A percentile compares a stretch with the other conserved stretches of the same genome.
phyloP scores from a whole-genome alignment of 2,888 invertebrate genomes.

The Machimus rusticus region DNA sequence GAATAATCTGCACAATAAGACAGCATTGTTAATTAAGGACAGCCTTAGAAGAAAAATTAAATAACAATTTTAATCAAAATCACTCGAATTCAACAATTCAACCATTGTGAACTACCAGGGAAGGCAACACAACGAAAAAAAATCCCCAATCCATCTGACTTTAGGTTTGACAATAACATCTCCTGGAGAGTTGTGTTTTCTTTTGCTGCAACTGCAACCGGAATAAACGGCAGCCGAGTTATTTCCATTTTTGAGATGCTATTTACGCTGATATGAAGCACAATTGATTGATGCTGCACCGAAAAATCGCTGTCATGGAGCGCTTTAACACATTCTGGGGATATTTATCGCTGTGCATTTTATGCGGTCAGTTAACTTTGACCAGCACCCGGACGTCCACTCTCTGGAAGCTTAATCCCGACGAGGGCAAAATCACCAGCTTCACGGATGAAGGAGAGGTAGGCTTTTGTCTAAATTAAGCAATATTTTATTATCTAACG shows the following conservation, averaged over 20 bases:
- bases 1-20: too few species aligned
- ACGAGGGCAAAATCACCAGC: conserved; percentile 75
- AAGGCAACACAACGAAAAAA: background rate
- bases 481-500: conserved; percentile 49
- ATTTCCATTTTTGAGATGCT: background rate
- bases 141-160: background rate
- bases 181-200: background rate
- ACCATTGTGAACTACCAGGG: background rate
- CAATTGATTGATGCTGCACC: background rate
- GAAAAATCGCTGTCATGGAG: conserved; percentile 5
- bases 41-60: too few species aligned
- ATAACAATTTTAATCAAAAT: too few species aligned
- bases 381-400: conserved; percentile 84
- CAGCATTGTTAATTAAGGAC: too few species aligned
- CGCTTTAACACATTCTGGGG: conserved; percentile 50
- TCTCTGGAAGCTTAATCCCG: conserved; percentile 81
- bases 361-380: conserved; percentile 57
- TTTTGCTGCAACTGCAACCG: background rate
- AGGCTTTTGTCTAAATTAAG: conserved; percentile 48
- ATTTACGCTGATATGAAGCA: background rate
- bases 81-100: background rate
- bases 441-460: conserved; percentile 49
- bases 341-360: conserved; percentile 51
- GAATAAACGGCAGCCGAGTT: background rate
- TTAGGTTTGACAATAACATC: background rate